Base-by-base conservation (phyloP, 2,888 invertebrate genomes). In the Idaea biselata region DNA sequence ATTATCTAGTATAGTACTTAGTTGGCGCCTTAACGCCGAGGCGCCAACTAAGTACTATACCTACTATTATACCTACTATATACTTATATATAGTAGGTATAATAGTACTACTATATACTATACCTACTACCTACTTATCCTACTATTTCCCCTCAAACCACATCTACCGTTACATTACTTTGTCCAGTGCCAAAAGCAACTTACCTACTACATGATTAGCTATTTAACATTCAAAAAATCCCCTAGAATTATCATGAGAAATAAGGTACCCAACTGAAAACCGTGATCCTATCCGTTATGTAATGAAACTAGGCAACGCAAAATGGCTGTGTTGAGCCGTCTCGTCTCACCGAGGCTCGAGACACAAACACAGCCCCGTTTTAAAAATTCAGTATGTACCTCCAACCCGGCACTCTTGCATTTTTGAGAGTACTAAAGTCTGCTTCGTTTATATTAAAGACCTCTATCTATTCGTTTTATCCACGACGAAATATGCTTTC, bases 381-480 rank as follows among this genome's bases (percentile, higher is more conserved):
- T 91, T 86, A 91, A 91, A 89, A 87, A 90, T 91, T 89, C 89
- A 90, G 79, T 77, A 78, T 84, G 85, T 87, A 83, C 84, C 83
- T 83, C 79, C 79, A 81, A 17, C 56, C 84, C 83, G 80, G 78
- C 78, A 75, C 86, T 84, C 86, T 89, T 87, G 89, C 89, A 88
- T 90, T 91, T 91, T 90, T 83, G 90, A 89, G 88, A 87, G 88
- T 89, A 89, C 89, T 89, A 89, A 89, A 91, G 89, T 86, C 90
- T 87, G 88, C 91, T 90, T 90, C 90, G 91, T 91, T 90, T 91
- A 90, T 91, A 91, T 91, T 91, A 91, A 91, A 90, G 89, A 91
- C 88, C 91, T 91, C 91, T 91, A 90, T 91, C 91, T 91, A 90
- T 91, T 91, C 91, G 90, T 91, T 91, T 90, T 89, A 91, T 91